Evolutionary conservation across 2,113 vertebrate species (phyloP).

Genomic region (Galeopterus variegatus): DNA sequence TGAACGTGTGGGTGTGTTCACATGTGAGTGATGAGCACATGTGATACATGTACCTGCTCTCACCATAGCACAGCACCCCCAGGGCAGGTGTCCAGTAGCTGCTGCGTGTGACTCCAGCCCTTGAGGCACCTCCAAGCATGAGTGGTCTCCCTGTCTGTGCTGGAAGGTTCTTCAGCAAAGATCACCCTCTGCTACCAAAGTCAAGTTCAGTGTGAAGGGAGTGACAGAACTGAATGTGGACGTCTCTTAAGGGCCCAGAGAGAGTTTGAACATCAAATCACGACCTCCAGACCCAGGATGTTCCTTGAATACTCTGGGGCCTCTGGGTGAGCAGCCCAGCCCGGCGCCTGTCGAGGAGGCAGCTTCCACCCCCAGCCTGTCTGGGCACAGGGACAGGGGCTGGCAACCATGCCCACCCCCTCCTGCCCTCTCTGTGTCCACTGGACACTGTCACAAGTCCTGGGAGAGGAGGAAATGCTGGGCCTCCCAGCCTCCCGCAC

Average conservation of each 20-base stretch:
- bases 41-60: background rate
- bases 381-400: background rate
- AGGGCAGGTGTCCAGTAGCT: rapidly evolving
- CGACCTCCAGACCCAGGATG: rapidly evolving
- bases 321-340: background rate
- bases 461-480: background rate
- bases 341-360: background rate
- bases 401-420: rapidly evolving
- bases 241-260: background rate
- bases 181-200: background rate
- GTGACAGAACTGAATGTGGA: rapidly evolving
- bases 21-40: rapidly evolving
- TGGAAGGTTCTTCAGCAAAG: background rate
- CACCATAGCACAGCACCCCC: rapidly evolving
- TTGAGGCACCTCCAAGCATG: rapidly evolving
- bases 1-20: rapidly evolving
- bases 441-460: background rate
- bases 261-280: rapidly evolving
- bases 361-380: too few relatives aligned
- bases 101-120: background rate
- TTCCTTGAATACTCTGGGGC: too few relatives aligned
- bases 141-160: background rate
- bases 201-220: background rate
- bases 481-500: background rate
- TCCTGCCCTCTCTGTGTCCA: background rate